Base-by-base conservation (phyloP, 2,888 invertebrate species). In the Xanthorhoe designata region DNA sequence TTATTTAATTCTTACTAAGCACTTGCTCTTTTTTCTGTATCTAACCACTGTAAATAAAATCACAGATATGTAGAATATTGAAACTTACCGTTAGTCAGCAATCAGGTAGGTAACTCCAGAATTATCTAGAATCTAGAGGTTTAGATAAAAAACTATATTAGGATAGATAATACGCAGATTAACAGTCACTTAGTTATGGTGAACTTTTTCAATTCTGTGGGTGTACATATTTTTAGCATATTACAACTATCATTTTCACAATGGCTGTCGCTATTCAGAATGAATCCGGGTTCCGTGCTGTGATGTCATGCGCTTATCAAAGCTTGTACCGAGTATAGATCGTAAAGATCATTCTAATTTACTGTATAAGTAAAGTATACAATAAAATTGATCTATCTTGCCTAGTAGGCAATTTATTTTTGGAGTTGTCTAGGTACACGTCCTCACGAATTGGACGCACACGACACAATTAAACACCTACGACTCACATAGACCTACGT, bases 201-300 rank as follows among this genome's bases (percentile, higher is more conserved):
- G 35, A 59, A 59, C 50, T 59, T 8, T n/a, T 35, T 35, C 50
- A 9, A 2, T 69, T 61, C 53, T 58, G 72, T 75, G 59, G 73
- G 70, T 70, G 69, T 72, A 62, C 67, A 70, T 75, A 69, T 70
- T 67, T 71, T 64, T 58, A 55, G 53, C 63, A 65, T 64, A 58
- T 60, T 60, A 69, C 65, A 67, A 51, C 54, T 29, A 64, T 53
- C 47, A 56, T 50, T 66, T 61, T 54, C 42, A 69, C 45, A 66
- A 64, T 57, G 38, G 56, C 45, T 58, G 65, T 61, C 15, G 55
- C 58, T 54, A 58, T 65, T 66, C 62, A 64, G 61, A 64, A 66
- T 61, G 55, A 55, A 68, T 73, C 65, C 64, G 70, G 65, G 67
- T 69, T 35, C 58, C 51, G 66, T 55, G 60, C 50, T 32, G 32